Evolutionary conservation across 2,888 invertebrate species (phyloP), one percentile per base, ranked within the genome.

Genomic region (Andricus curvator): DNA sequence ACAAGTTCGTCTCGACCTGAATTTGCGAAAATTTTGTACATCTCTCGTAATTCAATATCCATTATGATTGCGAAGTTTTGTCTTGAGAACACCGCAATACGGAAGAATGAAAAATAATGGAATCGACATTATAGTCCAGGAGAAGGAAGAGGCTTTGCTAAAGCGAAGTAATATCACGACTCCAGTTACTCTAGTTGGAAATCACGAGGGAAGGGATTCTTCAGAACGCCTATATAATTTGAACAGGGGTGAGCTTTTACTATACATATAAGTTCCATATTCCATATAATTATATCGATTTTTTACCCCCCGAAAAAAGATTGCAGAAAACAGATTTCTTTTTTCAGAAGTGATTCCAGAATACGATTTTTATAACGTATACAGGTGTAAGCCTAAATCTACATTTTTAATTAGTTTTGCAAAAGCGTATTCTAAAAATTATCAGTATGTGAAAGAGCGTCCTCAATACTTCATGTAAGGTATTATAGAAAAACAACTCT

Each of bases 121-220:
- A 51, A 17, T 44, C 44, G 15, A n/a, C 29, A 67, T 60, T 76
- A 76, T 20, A 66, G 48, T 25, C 62, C 74, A 67, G 68, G 65
- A 78, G 77, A 80, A 70, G 60, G 44, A 68, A 68, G 78, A 77
- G 44, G 62, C 81, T 66, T 79, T 77, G 80, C 33, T 66, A 68
- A 81, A 76, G n/a, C 41, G 41, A 78, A 77, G 68, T 68, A 66
- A 80, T 79, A 17, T 15, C 17, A 62, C 74, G 81, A 81, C 77
- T 60, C 33, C 48, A 67, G 51, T 41, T 15, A 29, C 37, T 22
- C 33, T 20, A 44, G 64, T 17, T 25, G 67, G 77, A 81, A 33
- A 64, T 29, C 25, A 37, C 13, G 60, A 67, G 5, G 25, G 70
- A 48, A 44, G 13, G n/a, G 29, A 56, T 48, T 67, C 44, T 78